Base-by-base conservation (phyloP, 1,140 invertebrate genomes). In the Lepidurus arcticus region DNA sequence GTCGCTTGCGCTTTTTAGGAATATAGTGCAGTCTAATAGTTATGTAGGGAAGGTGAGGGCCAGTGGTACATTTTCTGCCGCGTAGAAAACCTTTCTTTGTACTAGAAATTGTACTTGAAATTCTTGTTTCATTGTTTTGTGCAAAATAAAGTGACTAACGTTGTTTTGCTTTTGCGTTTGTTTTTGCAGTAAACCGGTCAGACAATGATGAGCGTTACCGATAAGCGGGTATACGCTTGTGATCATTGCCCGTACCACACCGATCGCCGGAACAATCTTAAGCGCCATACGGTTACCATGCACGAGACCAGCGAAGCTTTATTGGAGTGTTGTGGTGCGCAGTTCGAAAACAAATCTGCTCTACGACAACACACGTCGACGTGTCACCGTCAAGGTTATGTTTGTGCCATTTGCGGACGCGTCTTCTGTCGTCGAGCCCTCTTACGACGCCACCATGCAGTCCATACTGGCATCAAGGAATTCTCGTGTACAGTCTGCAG, bases 381-480 rank as follows among this genome's bases (percentile, higher is more conserved):
- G 81, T 81, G 83, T 82, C 73, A 80, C 45, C 44, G 65, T 13
- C 45, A 74, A 9, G 78, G 78, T 9, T 87, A 87, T 81, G 83
- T 82, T 1, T 88, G 87, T 78, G 81, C 82, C 4, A 83, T 84
- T 78, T 88, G 87, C 80, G 83, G 84, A 13, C 82, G 85, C 16
- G 81, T 82, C 21, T 88, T 88, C 82, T 86, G 84, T 78, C 82
- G 87, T n/a, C 86, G 87, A 80, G 87, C 87, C 7, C 84, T 87
- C 11, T 81, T 87, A n/a, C 85, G 85, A 79, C 85, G 87, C 42
- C 87, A 88, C 80, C 81, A 85, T 73, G 84, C 84, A 24, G 86
- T 87, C 6, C 87, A 88, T 78, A 81, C 82, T 1, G 83, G 86
- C 4, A 82, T 84, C 79, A 87, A 86, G 78, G 86, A 86, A 73